These are phyloP conservation scores for Brachionus paranguensis DNA, from an alignment of 1,140 invertebrate species.

Conservation along the genomic window DNA sequence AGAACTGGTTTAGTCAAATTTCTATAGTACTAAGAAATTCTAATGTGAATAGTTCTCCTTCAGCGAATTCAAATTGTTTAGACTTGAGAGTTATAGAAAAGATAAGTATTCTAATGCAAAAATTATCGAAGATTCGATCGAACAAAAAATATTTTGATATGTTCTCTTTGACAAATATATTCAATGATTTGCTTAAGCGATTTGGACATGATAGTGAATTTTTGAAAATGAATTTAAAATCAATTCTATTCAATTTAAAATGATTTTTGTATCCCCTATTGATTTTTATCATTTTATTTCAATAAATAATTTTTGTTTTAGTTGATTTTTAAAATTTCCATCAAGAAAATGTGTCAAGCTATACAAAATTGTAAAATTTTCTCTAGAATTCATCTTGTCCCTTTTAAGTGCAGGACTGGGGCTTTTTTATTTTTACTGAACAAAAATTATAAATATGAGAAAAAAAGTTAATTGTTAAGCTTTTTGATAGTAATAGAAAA, in stretches of 20 bases:
- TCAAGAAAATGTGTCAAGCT: too few species aligned
- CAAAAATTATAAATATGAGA: too few species aligned
- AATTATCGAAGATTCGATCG: slow-evolving; percentile 51
- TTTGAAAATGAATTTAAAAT: slow-evolving; percentile 52
- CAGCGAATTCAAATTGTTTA: slow-evolving; percentile 28
- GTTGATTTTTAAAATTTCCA: too few species aligned
- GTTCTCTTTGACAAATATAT: slow-evolving; percentile 50
- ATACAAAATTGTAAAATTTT: too few species aligned
- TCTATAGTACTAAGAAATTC: slow-evolving; percentile 51
- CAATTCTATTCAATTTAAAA: slow-evolving; percentile 52
- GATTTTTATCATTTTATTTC: background rate
- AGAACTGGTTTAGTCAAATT: slow-evolving; percentile 50
- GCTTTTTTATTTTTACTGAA: too few species aligned
- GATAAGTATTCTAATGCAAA: slow-evolving; percentile 53
- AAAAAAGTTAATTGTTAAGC: too few species aligned
- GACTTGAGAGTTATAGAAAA: slow-evolving; percentile 50
- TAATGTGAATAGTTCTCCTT: slow-evolving; percentile 23
- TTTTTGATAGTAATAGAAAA: too few species aligned
- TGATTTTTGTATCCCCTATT: background rate
- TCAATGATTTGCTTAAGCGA: slow-evolving; percentile 49
- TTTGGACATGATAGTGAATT: slow-evolving; percentile 50
- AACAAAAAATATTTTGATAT: slow-evolving; percentile 54
- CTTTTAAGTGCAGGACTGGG: too few species aligned
- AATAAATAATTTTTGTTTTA: background rate
- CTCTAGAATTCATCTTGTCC: too few species aligned